These are phyloP conservation scores for Kradibia gibbosae DNA, from an alignment of 1,140 invertebrate species.

Conservation along the genomic window DNA sequence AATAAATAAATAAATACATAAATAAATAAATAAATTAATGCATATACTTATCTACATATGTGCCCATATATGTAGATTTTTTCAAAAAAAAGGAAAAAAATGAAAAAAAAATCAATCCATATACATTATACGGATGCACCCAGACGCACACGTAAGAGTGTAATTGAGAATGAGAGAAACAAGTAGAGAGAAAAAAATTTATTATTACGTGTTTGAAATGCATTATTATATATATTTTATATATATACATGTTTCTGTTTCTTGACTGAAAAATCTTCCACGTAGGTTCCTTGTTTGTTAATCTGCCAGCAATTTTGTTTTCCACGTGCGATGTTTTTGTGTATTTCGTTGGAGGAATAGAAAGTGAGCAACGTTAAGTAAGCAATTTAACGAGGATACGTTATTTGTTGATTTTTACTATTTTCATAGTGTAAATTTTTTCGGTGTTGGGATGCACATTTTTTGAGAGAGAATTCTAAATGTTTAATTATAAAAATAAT, in stretches of 20 bases:
- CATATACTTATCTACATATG: background rate
- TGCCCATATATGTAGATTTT: background rate
- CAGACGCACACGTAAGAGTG: constrained; percentile 22
- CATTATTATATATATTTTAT: constrained; percentile 53
- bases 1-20: background rate
- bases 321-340: constrained; percentile 10
- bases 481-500: constrained; percentile 9
- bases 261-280: constrained; percentile 48
- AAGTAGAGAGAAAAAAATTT: constrained; percentile 42
- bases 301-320: constrained; percentile 34
- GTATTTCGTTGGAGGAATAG: constrained; percentile 13
- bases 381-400: constrained; percentile 40
- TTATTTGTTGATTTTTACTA: constrained; percentile 49
- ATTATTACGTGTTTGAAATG: constrained; percentile 54
- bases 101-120: constrained; percentile 9
- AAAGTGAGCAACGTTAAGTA: constrained; percentile 11
- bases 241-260: constrained; percentile 49
- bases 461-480: constrained; percentile 37
- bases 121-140: constrained; percentile 41
- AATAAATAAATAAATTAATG: background rate
- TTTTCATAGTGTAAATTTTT: constrained; percentile 54
- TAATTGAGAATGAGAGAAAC: constrained; percentile 20
- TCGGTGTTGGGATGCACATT: constrained; percentile 64
- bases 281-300: constrained; percentile 40
- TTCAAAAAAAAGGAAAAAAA: constrained; percentile 10